A percentile compares a stretch with the other conserved stretches of the same genome.
These are phyloP conservation scores for Calyptomena viridis DNA, from an alignment of 2,113 vertebrate species.

Conservation along the genomic window DNA sequence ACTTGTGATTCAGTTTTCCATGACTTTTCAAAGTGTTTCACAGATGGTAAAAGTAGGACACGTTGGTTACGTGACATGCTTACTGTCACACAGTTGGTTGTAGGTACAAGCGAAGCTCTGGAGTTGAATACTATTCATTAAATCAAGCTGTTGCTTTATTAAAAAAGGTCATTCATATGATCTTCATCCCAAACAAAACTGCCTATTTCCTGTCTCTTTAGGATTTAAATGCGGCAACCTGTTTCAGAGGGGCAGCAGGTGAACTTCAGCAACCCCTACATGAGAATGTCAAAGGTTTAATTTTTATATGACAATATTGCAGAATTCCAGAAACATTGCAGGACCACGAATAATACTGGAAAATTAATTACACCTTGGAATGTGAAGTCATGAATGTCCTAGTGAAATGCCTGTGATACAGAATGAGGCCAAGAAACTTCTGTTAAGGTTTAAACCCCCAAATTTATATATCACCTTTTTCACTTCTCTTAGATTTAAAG, in stretches of 20 bases:
- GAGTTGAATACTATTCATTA: neutral
- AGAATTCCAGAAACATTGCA: neutral
- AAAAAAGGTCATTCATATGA: neutral
- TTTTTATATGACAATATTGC: neutral
- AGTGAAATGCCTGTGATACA: neutral
- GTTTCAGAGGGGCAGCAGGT: neutral
- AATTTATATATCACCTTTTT: neutral
- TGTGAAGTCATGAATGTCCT: neutral
- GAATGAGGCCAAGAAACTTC: neutral
- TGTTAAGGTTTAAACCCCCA: neutral
- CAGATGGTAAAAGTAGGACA: conserved; percentile 54
- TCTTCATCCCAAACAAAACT: neutral
- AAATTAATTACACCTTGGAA: neutral
- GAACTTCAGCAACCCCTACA: neutral
- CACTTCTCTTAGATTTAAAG: neutral
- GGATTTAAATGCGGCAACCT: neutral
- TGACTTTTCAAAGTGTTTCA: conserved; percentile 2
- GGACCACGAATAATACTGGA: neutral
- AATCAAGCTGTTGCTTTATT: neutral
- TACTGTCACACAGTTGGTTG: neutral
- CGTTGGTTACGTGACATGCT: neutral
- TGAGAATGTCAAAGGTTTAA: neutral
- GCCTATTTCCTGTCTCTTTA: neutral
- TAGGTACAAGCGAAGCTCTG: neutral
- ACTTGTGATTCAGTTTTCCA: conserved; percentile 41